Evolutionary conservation across 2,113 vertebrate species (phyloP).

Genomic region (Sturnus vulgaris): DNA sequence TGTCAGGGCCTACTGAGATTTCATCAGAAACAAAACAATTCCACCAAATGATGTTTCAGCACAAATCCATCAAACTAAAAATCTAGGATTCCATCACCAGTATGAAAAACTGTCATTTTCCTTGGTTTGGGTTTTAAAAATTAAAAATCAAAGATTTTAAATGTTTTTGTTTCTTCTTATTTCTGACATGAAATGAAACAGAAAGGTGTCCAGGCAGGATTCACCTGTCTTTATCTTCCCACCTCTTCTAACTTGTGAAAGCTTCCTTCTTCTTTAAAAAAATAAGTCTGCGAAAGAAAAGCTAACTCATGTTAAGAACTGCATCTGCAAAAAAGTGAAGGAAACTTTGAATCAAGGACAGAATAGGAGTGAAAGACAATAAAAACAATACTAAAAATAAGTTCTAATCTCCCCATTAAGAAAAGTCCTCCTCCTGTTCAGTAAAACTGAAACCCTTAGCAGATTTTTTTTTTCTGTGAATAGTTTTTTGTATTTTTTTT

Average conservation of each 20-base stretch:
- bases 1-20: neutral
- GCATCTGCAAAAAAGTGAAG: neutral
- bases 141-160: neutral
- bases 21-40: neutral
- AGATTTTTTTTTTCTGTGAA: neutral
- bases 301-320: neutral
- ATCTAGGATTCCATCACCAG: neutral
- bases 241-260: neutral
- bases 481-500: neutral
- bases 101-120: neutral
- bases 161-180: neutral
- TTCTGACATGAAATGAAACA: neutral
- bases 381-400: neutral
- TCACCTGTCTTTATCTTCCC: neutral
- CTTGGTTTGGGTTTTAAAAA: neutral
- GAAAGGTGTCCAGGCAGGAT: neutral
- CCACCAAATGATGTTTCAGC: neutral
- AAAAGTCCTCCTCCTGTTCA: neutral
- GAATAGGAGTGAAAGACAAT: neutral
- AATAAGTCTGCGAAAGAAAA: neutral
- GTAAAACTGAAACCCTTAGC: neutral
- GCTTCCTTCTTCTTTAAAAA: neutral
- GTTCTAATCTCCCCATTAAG: neutral
- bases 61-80: neutral
- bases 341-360: neutral